Base-by-base conservation (phyloP, 2,888 invertebrate species). In the Ophion costatus region DNA sequence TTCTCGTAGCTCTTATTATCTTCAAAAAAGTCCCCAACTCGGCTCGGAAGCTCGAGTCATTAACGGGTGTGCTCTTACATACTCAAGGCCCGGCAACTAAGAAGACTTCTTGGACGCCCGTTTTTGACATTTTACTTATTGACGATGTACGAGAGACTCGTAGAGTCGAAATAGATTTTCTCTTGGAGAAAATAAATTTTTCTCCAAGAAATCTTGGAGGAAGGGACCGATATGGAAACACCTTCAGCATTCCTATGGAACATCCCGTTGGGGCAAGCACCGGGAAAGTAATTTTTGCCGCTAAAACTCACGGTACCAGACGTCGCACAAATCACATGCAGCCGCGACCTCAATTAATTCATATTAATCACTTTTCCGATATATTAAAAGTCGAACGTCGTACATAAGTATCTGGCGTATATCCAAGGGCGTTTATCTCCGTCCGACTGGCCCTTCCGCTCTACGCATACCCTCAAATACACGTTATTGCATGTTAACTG, bases 11-110 rank as follows among this genome's bases (percentile, higher is more conserved):
- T 73, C 51, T 79, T 66, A 80, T 73, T 64, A 56, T 71, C 78
- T 69, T 61, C 61, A 56, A 9, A 22, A 73, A 73, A 73, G 64
- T 73, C 57, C 24, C 64, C 73, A 57, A 64, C 64, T 64, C 56
- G 57, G 33, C 64, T 61, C 20, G 73, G 57, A 73, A 73, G 73
- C 73, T 73, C 57, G 64, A 59, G 11, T 71, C 71, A 80, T 80
- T 80, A 70, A 78, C n/a, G 42, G 24, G 29, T 9, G 38, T 66
- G 57, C 57, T 38, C 24, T 57, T 71, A 38, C 38, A 22, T 79
- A 70, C 11, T 64, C 3, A 73, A 24, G 66, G 33, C 73, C 45
- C 38, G 64, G 70, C 78, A 24, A 79, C 70, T 79, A 38, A 38
- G 38, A 38, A 38, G 9, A 7, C 38, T 38, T 38, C 38, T 29